Evolutionary conservation across 2,888 invertebrate species (phyloP).

Genomic region (Conchocele bisecta): DNA sequence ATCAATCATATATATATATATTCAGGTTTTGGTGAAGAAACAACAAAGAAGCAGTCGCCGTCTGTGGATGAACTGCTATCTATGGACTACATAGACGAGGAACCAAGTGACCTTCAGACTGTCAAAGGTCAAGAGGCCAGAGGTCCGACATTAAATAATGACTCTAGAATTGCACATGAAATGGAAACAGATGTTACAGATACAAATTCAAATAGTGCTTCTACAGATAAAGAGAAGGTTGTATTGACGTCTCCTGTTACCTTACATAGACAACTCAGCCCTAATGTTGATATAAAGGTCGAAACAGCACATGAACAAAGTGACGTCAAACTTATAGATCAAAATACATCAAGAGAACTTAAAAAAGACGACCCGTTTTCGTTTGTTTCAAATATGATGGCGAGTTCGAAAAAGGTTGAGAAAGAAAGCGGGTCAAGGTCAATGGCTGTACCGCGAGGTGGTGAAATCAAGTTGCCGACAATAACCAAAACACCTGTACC

Average conservation of each 20-base stretch:
- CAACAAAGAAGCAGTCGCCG: no score
- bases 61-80: conserved; percentile 50
- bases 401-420: conserved; percentile 11
- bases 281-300: background rate
- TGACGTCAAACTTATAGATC: no score
- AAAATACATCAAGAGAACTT: background rate
- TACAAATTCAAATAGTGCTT: background rate
- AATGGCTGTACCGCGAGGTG: conserved; percentile 4
- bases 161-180: conserved; percentile 7
- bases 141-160: background rate
- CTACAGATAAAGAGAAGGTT: background rate
- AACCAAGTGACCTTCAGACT: background rate
- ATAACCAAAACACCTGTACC: background rate
- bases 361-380: conserved; percentile 29
- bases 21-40: no score
- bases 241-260: conserved; percentile 25
- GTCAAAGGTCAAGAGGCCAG: no score
- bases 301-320: no score
- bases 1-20: no score
- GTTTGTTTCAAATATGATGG: conserved; percentile 40
- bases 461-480: background rate
- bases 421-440: conserved; percentile 11
- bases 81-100: conserved; percentile 35
- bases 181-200: background rate
- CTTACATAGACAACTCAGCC: conserved; percentile 10